phyloP scores from a whole-genome alignment of 2,797 vertebrate genomes.

The Glossophaga mutica region DNA sequence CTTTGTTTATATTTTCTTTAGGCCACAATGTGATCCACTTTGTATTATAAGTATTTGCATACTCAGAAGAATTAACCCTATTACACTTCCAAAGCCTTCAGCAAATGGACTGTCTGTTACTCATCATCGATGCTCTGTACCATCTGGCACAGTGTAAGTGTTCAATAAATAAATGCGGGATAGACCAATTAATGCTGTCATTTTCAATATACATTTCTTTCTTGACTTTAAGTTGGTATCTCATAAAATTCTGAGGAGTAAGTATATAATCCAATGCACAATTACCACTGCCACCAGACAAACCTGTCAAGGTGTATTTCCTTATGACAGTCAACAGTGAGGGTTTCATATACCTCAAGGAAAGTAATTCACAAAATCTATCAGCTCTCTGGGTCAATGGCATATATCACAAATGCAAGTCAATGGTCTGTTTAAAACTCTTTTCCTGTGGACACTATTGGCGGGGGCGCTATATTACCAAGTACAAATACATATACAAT shows the following conservation, averaged over 20 bases:
- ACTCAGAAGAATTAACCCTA: background rate
- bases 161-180: conserved; percentile 15
- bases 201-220: background rate
- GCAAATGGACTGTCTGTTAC: background rate
- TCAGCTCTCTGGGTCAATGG: background rate
- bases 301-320: background rate
- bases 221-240: conserved; percentile 13
- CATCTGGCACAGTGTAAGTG: conserved; percentile 14
- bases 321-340: background rate
- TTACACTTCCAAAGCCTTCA: conserved; percentile 21
- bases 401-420: conserved; percentile 9
- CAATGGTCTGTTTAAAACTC: background rate
- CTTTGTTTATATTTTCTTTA: conserved; percentile 31
- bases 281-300: background rate
- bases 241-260: conserved; percentile 14
- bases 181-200: background rate
- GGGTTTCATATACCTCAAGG: background rate
- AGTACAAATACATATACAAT: background rate
- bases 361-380: conserved; percentile 13
- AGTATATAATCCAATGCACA: background rate
- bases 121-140: background rate
- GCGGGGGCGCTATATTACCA: background rate
- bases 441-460: background rate
- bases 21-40: background rate
- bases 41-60: conserved; percentile 8